These are phyloP conservation scores for Spilosoma lubricipeda DNA, from an alignment of 2,888 invertebrate species.

Conservation along the genomic window DNA sequence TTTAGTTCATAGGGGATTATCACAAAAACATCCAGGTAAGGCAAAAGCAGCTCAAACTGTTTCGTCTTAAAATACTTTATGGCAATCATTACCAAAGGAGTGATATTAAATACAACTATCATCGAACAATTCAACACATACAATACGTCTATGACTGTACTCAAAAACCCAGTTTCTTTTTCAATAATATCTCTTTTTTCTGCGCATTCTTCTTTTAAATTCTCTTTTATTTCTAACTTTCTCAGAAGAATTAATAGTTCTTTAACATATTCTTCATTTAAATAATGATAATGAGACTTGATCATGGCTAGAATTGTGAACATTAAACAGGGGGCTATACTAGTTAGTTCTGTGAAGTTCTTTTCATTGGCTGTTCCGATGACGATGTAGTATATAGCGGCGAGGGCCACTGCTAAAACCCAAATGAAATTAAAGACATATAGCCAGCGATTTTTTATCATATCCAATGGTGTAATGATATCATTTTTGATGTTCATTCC, in stretches of 20 bases:
- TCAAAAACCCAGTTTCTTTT: constrained; percentile 49
- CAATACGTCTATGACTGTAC: constrained; percentile 51
- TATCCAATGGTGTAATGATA: constrained; percentile 35
- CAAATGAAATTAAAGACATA: constrained; percentile 53
- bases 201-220: constrained; percentile 24
- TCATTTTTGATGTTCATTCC: constrained; percentile 49
- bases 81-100: constrained; percentile 56
- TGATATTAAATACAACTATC: constrained; percentile 56
- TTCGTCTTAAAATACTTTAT: constrained; percentile 56
- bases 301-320: constrained; percentile 48
- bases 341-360: constrained; percentile 56
- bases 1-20: constrained; percentile 57
- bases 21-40: constrained; percentile 60
- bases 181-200: constrained; percentile 44
- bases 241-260: constrained; percentile 44
- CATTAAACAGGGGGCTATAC: constrained; percentile 54
- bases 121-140: constrained; percentile 54
- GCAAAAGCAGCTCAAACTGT: constrained; percentile 56
- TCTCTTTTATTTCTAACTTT: constrained; percentile 47
- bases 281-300: constrained; percentile 48
- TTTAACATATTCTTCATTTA: constrained; percentile 43
- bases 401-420: constrained; percentile 44
- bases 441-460: constrained; percentile 46
- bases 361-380: constrained; percentile 45
- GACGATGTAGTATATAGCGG: constrained; percentile 45